These are phyloP conservation scores for Nyctalus aviator DNA, from an alignment of 2,797 vertebrate genomes.

Conservation along the genomic window DNA sequence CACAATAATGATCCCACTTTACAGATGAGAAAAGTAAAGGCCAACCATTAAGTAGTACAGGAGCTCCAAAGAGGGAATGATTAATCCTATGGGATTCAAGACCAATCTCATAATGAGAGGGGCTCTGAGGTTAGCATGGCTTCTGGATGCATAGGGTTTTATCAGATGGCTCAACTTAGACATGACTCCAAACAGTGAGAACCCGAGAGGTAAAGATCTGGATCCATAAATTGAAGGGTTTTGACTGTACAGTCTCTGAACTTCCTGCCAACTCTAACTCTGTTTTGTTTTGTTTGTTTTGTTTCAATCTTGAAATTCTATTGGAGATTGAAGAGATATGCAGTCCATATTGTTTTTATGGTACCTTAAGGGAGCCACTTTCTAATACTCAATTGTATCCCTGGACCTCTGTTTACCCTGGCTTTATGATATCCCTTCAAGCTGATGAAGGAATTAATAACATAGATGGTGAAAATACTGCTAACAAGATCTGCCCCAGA, in stretches of 20 bases:
- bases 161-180: background rate
- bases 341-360: background rate
- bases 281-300: background rate
- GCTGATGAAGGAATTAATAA: background rate
- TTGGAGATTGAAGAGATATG: background rate
- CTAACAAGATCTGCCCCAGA: background rate
- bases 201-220: background rate
- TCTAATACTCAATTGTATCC: background rate
- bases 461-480: background rate
- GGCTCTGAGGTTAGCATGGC: background rate
- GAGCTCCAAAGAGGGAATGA: background rate
- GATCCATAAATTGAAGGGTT: background rate
- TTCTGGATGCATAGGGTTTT: background rate
- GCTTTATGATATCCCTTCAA: background rate
- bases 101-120: background rate
- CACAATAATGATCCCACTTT: background rate
- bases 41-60: background rate
- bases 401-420: background rate
- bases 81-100: background rate
- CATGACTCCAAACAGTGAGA: background rate
- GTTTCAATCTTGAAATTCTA: background rate
- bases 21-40: background rate
- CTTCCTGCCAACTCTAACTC: background rate
- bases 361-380: background rate
- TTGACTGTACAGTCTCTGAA: background rate